Evolutionary conservation across 2,888 invertebrate genomes (phyloP).

Genomic region (Cephus nigrinus): DNA sequence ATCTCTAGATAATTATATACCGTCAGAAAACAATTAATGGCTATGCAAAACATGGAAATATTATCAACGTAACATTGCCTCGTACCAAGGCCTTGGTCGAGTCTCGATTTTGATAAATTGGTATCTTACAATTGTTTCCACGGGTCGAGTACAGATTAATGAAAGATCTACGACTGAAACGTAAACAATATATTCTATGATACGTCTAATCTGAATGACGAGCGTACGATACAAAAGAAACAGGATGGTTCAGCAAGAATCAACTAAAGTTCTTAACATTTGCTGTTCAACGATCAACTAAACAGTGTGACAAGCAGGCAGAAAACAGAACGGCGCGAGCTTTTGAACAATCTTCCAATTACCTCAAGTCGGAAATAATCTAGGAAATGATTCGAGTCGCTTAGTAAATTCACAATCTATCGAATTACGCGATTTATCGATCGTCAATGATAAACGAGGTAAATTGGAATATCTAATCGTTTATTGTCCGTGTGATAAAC

Average conservation of each 20-base stretch:
- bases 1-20: background rate
- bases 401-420: background rate
- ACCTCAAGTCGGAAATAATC: background rate
- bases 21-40: background rate
- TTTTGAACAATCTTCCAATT: background rate
- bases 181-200: background rate
- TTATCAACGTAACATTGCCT: background rate
- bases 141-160: background rate
- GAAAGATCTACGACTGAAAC: background rate
- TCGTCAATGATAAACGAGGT: background rate
- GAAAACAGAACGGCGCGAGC: background rate
- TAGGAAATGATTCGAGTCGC: background rate
- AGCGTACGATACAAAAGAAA: background rate
- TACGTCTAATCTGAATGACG: background rate
- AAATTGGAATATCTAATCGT: background rate
- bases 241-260: background rate
- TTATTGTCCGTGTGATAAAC: background rate
- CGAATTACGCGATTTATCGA: background rate
- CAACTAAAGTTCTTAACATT: background rate
- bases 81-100: background rate
- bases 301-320: background rate
- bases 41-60: background rate
- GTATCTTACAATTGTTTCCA: background rate
- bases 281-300: background rate
- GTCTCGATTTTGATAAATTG: background rate